These are phyloP conservation scores for Lepidurus apus DNA, from an alignment of 1,140 invertebrate genomes.

Conservation along the genomic window DNA sequence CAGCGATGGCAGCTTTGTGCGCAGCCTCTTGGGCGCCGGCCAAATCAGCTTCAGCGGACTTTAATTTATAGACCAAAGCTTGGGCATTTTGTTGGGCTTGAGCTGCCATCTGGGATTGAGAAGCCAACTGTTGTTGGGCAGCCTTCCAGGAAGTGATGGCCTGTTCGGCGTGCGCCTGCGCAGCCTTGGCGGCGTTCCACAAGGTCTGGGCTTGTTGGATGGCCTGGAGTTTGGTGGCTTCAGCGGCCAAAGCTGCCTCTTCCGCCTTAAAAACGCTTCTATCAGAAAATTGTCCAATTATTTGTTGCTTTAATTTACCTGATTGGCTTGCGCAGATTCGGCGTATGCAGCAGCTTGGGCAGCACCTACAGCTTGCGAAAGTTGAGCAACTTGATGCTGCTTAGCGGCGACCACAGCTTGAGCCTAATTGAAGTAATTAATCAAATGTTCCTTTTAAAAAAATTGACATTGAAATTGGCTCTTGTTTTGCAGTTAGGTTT, in stretches of 20 bases:
- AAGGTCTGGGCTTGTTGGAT: conserved; percentile 39
- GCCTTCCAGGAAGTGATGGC: conserved; percentile 38
- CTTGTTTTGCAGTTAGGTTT: too few relatives aligned
- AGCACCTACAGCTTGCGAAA: conserved; percentile 35
- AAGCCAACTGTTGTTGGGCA: conserved; percentile 37
- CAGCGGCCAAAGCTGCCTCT: conserved; percentile 39
- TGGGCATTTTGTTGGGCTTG: conserved; percentile 41
- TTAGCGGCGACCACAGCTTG: conserved; percentile 29
- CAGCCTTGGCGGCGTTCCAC: conserved; percentile 37
- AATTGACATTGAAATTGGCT: neutral
- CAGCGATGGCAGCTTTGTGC: conserved; percentile 38
- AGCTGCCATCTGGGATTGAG: conserved; percentile 40
- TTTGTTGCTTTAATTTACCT: conserved; percentile 28
- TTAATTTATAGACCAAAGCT: conserved; percentile 40
- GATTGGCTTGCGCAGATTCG: conserved; percentile 33
- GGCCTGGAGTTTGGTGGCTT: conserved; percentile 41
- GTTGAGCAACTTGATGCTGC: neutral
- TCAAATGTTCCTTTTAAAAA: neutral
- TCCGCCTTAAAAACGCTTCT: neutral
- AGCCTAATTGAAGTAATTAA: conserved; percentile 31
- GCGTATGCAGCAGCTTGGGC: conserved; percentile 36
- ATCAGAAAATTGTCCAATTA: neutral
- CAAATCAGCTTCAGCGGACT: conserved; percentile 40
- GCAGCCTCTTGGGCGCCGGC: conserved; percentile 40
- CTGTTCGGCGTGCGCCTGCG: conserved; percentile 40